phyloP scores from a whole-genome alignment of 2,888 invertebrate genomes.

The Pediacus dermestoides region DNA sequence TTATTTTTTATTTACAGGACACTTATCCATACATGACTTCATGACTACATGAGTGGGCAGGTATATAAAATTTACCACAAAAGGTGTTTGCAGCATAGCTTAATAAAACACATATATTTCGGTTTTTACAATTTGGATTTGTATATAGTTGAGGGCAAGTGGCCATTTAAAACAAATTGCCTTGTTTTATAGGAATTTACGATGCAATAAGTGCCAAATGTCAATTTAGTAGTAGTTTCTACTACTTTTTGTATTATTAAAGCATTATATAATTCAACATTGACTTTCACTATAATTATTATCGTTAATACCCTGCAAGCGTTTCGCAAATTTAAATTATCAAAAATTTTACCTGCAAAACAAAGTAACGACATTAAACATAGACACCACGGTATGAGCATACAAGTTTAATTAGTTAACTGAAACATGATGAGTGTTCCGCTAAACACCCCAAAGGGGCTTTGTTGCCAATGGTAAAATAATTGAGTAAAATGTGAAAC shows the following conservation, averaged over 20 bases:
- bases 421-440: constrained; percentile 6
- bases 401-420: constrained; percentile 9
- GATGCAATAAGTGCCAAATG: too few relatives aligned
- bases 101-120: too few relatives aligned
- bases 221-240: too few relatives aligned
- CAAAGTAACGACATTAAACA: not conserved
- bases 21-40: constrained; percentile 13
- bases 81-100: constrained; percentile 7
- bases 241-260: too few relatives aligned
- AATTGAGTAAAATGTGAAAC: constrained; percentile 8
- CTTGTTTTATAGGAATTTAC: too few relatives aligned
- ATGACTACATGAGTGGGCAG: constrained; percentile 24
- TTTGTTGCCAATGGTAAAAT: constrained; percentile 10
- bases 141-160: too few relatives aligned
- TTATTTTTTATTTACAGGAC: constrained; percentile 21
- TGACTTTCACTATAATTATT: too few relatives aligned
- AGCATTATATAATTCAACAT: too few relatives aligned
- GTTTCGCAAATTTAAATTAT: not conserved
- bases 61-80: constrained; percentile 15
- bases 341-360: not conserved
- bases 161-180: too few relatives aligned
- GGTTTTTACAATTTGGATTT: too few relatives aligned
- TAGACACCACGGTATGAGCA: not conserved
- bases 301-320: too few relatives aligned
- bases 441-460: constrained; percentile 6